Percentiles rank a stretch among this genome's conserved stretches.
Conservation (phyloP, 1,140 invertebrate genomes). For the Acyrthosiphon pisum region DNA sequence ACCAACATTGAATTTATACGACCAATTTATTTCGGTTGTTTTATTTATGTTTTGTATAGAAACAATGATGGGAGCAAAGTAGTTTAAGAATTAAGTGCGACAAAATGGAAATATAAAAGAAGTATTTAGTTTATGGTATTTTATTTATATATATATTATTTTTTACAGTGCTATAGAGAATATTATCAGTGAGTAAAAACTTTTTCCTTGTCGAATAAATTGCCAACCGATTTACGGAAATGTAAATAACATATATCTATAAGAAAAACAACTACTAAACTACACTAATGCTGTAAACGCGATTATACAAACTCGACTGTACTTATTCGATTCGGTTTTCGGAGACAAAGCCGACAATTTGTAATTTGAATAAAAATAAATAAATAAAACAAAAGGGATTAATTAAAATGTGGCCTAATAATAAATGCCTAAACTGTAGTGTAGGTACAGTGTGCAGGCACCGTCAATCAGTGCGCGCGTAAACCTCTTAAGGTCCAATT, state of each 20-base stretch:
- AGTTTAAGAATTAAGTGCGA: neutral
- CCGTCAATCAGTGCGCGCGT: neutral
- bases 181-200: neutral
- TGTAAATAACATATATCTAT: neutral
- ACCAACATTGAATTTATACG: neutral
- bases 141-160: neutral
- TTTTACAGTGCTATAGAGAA: neutral
- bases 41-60: slow-evolving; percentile 3
- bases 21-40: neutral
- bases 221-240: neutral
- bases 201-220: neutral
- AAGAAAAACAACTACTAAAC: neutral
- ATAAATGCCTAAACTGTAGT: neutral
- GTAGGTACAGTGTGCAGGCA: neutral
- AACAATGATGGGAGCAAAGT: neutral
- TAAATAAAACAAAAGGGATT: neutral
- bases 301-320: neutral
- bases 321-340: neutral
- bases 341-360: neutral
- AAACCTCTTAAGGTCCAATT: slow-evolving; percentile 11
- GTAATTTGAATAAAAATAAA: neutral
- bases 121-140: neutral
- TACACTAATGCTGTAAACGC: neutral
- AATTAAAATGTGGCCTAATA: neutral
- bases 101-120: slow-evolving; percentile 17